A percentile compares a stretch with the other conserved stretches of the same genome.
These are phyloP conservation scores for Pseudomyrmex dendroicus DNA, from an alignment of 1,140 invertebrate genomes.

Conservation along the genomic window DNA sequence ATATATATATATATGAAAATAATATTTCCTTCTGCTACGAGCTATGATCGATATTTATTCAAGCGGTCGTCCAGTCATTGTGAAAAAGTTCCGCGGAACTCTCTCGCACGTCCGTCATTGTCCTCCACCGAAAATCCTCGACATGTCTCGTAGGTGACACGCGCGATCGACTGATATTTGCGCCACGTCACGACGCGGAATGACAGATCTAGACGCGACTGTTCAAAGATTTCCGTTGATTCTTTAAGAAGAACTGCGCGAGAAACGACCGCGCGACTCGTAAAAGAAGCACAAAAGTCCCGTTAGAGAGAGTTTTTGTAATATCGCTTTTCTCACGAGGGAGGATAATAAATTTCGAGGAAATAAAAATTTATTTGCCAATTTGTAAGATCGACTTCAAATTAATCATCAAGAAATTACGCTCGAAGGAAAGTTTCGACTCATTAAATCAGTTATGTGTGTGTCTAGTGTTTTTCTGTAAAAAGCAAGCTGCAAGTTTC, in stretches of 20 bases:
- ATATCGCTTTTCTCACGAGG: neutral
- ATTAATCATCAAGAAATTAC: neutral
- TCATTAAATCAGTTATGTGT: conserved; percentile 8
- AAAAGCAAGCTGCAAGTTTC: conserved; percentile 45
- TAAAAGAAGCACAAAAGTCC: too few relatives aligned
- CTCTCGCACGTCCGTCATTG: conserved; percentile 60
- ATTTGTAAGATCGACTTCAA: neutral
- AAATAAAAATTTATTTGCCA: neutral
- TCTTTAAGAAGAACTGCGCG: neutral
- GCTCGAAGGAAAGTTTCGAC: conserved; percentile 13
- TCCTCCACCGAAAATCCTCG: conserved; percentile 37
- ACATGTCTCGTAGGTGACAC: conserved; percentile 34
- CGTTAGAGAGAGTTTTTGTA: too few relatives aligned
- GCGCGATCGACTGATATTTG: conserved; percentile 41
- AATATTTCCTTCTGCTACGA: conserved; percentile 76
- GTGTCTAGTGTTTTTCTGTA: neutral
- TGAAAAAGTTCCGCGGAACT: conserved; percentile 43
- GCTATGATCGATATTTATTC: conserved; percentile 81
- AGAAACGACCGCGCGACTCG: neutral
- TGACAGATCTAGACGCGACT: conserved; percentile 41
- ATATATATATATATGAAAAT: conserved; percentile 74
- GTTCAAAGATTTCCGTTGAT: conserved; percentile 6
- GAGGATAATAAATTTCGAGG: neutral
- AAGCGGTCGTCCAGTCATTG: conserved; percentile 65
- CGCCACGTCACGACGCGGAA: conserved; percentile 28